Evolutionary conservation across 2,113 vertebrate genomes (phyloP).

Genomic region (Chaetorhynchus papuensis): DNA sequence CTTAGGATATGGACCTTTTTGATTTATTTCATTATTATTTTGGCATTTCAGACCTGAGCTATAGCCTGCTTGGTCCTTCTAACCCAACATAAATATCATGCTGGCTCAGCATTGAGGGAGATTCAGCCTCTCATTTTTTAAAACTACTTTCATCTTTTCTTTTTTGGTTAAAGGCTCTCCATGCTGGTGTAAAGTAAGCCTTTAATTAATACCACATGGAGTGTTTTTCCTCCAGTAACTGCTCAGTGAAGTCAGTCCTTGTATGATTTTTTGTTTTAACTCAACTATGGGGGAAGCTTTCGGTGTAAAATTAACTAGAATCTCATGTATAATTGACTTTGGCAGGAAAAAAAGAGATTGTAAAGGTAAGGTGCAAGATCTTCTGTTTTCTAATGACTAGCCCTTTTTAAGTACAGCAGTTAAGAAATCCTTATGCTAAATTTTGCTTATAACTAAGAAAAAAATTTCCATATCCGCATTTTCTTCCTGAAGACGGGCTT

Average conservation of each 20-base stretch:
- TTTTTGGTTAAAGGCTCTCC: constrained; percentile 21
- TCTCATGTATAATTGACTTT: constrained; percentile 30
- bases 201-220: constrained; percentile 56
- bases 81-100: constrained; percentile 3
- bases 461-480: not conserved
- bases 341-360: not conserved
- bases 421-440: not conserved
- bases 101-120: not conserved
- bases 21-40: constrained; percentile 49
- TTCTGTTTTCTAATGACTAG: not conserved
- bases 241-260: not conserved
- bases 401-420: not conserved
- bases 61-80: constrained; percentile 14
- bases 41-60: constrained; percentile 26
- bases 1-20: not conserved
- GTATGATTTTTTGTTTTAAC: constrained; percentile 32
- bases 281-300: not conserved
- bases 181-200: not conserved
- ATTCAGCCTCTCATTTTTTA: not conserved
- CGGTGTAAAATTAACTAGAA: not conserved
- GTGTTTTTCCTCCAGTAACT: not conserved
- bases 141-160: constrained; percentile 12
- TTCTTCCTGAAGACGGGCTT: not conserved
- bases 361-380: not conserved
- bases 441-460: not conserved